Evolutionary conservation across 2,113 vertebrate species (phyloP).

Genomic region (Sylvietta virens): DNA sequence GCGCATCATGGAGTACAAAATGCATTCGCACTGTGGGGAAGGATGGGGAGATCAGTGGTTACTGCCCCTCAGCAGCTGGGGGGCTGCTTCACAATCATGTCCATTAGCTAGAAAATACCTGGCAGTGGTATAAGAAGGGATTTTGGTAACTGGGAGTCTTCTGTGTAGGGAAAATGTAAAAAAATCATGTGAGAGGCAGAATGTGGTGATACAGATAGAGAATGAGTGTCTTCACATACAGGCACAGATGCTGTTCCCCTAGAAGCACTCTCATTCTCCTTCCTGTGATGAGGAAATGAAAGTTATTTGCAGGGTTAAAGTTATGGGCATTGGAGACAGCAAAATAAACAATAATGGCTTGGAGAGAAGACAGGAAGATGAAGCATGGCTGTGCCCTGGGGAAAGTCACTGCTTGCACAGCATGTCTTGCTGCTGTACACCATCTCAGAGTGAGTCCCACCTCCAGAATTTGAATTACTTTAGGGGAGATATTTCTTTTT

Average conservation of each 20-base stretch:
- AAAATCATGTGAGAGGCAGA: neutral
- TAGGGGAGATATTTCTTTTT: neutral
- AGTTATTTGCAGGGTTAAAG: neutral
- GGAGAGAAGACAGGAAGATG: neutral
- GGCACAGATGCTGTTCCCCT: neutral
- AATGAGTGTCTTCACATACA: neutral
- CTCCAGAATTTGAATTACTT: neutral
- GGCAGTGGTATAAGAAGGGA: neutral
- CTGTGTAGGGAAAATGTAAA: neutral
- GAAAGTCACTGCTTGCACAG: slow-evolving; percentile 2
- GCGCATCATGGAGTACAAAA: neutral
- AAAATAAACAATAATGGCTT: slow-evolving; percentile 24
- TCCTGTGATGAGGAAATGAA: neutral
- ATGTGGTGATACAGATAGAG: neutral
- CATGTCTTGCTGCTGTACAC: neutral
- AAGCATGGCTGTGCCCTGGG: neutral
- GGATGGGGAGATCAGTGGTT: neutral
- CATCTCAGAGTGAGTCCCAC: neutral
- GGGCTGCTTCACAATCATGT: neutral
- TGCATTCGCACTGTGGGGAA: neutral
- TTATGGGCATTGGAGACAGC: neutral
- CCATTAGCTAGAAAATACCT: neutral
- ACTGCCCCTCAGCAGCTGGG: neutral
- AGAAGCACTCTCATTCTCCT: neutral
- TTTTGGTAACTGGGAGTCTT: neutral